Conservation (phyloP, 2,888 invertebrate genomes). For the Anthophora plumipes region DNA sequence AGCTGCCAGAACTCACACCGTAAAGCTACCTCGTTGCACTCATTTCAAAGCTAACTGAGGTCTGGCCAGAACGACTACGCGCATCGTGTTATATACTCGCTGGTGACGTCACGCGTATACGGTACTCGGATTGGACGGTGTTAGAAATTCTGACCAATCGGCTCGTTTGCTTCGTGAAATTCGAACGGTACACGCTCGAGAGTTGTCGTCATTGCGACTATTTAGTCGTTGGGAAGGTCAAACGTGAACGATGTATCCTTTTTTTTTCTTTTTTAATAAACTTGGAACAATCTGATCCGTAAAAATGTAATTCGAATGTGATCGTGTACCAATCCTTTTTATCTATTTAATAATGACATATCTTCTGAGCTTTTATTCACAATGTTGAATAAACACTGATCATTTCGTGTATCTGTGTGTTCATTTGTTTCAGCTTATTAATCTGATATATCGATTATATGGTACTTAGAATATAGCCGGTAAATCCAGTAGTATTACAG, state of each 20-base stretch:
- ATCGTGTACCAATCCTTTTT: conserved; percentile 1
- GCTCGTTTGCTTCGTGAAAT: conserved; percentile 78
- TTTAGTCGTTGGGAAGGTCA: conserved; percentile 49
- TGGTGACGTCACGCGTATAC: conserved; percentile 77
- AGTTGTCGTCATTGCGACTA: conserved; percentile 63
- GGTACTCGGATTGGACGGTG: conserved; percentile 73
- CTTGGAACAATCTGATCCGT: conserved; percentile 69
- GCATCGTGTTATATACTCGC: conserved; percentile 75
- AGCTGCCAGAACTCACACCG: conserved; percentile 72
- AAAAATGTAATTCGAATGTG: conserved; percentile 45
- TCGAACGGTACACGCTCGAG: conserved; percentile 68
- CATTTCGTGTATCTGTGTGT: background rate
- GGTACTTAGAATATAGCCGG: conserved; percentile 1
- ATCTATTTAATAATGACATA: background rate
- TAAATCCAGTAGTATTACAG: background rate
- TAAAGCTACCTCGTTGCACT: conserved; percentile 72
- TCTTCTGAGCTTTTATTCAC: background rate
- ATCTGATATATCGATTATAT: conserved; percentile 4
- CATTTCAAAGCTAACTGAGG: conserved; percentile 77
- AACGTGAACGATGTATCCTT: conserved; percentile 35
- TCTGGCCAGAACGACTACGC: conserved; percentile 78
- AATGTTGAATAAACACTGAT: background rate
- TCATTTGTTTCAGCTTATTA: background rate
- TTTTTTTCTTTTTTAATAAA: conserved; percentile 48
- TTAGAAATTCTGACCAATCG: conserved; percentile 79